Percentiles rank a stretch among this genome's conserved stretches.
Evolutionary conservation across 1,140 invertebrate species (phyloP).

Genomic region (Pantala flavescens): DNA sequence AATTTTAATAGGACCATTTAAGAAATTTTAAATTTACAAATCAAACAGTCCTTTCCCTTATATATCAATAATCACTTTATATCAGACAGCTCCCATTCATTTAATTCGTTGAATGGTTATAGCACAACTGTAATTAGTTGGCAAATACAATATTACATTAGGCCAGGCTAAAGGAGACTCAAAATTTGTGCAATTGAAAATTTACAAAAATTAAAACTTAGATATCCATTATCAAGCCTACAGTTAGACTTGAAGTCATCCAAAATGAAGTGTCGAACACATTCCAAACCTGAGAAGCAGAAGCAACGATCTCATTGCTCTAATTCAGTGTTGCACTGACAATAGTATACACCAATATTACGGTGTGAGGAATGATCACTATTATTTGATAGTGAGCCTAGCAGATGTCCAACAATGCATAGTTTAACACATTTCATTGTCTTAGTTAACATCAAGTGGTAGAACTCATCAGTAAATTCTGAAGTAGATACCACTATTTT

Average conservation of each 20-base stretch:
- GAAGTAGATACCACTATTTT: too few relatives aligned
- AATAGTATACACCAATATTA: background rate
- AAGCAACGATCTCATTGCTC: conserved; percentile 1
- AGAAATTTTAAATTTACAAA: background rate
- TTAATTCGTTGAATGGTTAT: background rate
- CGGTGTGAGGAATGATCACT: background rate
- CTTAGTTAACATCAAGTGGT: too few relatives aligned
- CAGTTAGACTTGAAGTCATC: background rate
- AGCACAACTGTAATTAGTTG: background rate
- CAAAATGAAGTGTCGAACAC: background rate
- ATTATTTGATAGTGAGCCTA: background rate
- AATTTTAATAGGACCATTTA: background rate
- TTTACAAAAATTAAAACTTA: background rate
- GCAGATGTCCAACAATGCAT: background rate
- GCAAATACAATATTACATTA: background rate
- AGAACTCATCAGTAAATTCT: too few relatives aligned
- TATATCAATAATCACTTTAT: background rate
- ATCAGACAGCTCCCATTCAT: background rate
- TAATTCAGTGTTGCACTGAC: background rate
- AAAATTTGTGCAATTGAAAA: background rate
- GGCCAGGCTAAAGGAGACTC: background rate
- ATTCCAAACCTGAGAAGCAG: conserved; percentile 4
- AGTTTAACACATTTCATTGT: background rate
- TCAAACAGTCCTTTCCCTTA: background rate
- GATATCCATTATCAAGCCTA: background rate